Conservation (phyloP, 2,888 invertebrate genomes). For the Rhabditophanes sp. region DNA sequence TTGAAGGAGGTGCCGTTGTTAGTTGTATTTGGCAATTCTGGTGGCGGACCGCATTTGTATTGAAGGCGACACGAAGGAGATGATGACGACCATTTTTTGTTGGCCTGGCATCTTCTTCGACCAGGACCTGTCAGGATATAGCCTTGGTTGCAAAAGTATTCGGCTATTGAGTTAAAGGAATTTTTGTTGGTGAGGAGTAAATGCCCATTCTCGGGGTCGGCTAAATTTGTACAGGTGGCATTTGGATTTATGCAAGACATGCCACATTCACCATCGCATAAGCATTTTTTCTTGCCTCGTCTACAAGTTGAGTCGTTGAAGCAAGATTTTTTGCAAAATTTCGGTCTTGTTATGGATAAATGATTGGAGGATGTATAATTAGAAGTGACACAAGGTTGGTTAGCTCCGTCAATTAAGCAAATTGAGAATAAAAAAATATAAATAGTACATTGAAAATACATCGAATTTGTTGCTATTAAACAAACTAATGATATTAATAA, state of each 20-base stretch:
- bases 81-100: conserved; percentile 47
- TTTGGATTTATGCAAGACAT: conserved; percentile 94
- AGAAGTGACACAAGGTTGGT: no score
- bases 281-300: conserved; percentile 62
- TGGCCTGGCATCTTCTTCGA: conserved; percentile 47
- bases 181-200: no score
- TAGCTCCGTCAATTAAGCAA: no score
- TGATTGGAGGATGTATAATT: no score
- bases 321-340: conserved; percentile 50
- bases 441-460: no score
- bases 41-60: conserved; percentile 47
- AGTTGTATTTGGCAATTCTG: conserved; percentile 46
- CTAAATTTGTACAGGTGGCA: no score
- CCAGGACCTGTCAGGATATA: conserved; percentile 46
- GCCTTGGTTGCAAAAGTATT: conserved; percentile 46
- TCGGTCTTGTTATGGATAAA: no score
- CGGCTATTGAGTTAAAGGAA: conserved; percentile 43
- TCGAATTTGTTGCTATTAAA: no score
- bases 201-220: no score
- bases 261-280: conserved; percentile 85
- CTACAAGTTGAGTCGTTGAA: conserved; percentile 85
- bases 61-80: conserved; percentile 45
- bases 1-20: conserved; percentile 58
- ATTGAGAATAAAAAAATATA: no score
- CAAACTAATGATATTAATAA: no score